Percentiles rank a stretch among this genome's conserved stretches.
phyloP scores from a whole-genome alignment of 2,888 invertebrate species.

The Thereva nobilitata region DNA sequence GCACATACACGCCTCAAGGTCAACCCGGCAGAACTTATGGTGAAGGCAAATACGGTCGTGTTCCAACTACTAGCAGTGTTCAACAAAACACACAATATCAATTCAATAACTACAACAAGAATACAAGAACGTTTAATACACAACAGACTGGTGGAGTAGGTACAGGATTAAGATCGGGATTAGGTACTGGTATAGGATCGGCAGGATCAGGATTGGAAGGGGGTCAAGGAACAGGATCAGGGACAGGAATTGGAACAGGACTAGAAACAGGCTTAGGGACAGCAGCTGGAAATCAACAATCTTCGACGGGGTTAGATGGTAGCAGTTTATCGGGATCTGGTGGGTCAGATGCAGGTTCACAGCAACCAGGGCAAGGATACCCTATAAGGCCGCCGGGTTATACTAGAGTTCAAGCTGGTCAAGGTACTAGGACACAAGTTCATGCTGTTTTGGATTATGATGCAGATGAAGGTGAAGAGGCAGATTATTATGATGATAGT shows the following conservation, averaged over 20 bases:
- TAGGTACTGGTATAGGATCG: not conserved
- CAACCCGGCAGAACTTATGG: constrained; percentile 50
- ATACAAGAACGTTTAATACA: constrained; percentile 31
- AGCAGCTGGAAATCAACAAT: constrained; percentile 20
- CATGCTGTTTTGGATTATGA: constrained; percentile 59
- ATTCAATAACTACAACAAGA: constrained; percentile 38
- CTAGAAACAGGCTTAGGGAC: not conserved
- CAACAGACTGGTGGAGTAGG: not conserved
- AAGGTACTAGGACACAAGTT: constrained; percentile 60
- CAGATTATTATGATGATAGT: constrained; percentile 53
- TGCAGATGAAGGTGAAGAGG: constrained; percentile 55
- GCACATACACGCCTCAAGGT: constrained; percentile 41
- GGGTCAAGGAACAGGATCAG: constrained; percentile 30
- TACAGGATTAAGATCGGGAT: not conserved
- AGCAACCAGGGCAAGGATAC: constrained; percentile 47
- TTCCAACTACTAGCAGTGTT: constrained; percentile 37
- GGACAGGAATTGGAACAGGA: not conserved
- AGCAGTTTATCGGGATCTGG: no score
- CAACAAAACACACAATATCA: constrained; percentile 29
- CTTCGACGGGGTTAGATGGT: no score
- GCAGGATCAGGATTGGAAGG: not conserved
- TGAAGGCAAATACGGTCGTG: constrained; percentile 52
- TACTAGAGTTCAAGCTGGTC: constrained; percentile 66
- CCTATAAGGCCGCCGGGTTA: constrained; percentile 67
- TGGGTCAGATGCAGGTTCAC: no score